A percentile compares a stretch with the other conserved stretches of the same genome.
phyloP scores from a whole-genome alignment of 2,113 vertebrate genomes.

The Cepphus grylle region DNA sequence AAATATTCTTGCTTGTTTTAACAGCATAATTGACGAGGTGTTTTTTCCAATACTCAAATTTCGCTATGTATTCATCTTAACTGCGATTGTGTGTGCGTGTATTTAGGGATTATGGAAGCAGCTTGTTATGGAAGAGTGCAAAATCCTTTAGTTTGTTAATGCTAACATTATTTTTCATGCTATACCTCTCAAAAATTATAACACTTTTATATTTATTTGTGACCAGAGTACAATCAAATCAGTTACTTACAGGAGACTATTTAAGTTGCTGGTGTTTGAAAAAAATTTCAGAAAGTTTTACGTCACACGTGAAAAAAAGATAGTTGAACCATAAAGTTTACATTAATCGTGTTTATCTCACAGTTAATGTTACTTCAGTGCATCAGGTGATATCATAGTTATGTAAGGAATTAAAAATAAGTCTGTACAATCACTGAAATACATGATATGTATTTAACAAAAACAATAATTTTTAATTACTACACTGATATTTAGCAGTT shows the following conservation, averaged over 20 bases:
- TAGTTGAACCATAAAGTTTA: not conserved
- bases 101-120: constrained; percentile 48
- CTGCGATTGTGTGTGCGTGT: not conserved
- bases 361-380: not conserved
- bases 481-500: not conserved
- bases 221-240: not conserved
- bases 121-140: constrained; percentile 42
- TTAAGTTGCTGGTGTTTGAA: not conserved
- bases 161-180: constrained; percentile 44
- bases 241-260: not conserved
- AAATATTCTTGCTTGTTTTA: constrained; percentile 63
- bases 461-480: not conserved
- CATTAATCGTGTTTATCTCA: not conserved
- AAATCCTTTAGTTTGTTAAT: not conserved
- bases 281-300: not conserved
- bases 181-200: constrained; percentile 9
- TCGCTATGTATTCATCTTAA: constrained; percentile 52
- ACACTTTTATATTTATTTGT: not conserved
- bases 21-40: constrained; percentile 23
- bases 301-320: not conserved
- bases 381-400: not conserved
- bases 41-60: constrained; percentile 61
- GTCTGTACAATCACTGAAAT: not conserved
- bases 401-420: not conserved
- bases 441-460: not conserved